Percentiles rank a stretch among this genome's conserved stretches.
Evolutionary conservation across 2,888 invertebrate genomes (phyloP).

Genomic region (Macroteleia sp.): DNA sequence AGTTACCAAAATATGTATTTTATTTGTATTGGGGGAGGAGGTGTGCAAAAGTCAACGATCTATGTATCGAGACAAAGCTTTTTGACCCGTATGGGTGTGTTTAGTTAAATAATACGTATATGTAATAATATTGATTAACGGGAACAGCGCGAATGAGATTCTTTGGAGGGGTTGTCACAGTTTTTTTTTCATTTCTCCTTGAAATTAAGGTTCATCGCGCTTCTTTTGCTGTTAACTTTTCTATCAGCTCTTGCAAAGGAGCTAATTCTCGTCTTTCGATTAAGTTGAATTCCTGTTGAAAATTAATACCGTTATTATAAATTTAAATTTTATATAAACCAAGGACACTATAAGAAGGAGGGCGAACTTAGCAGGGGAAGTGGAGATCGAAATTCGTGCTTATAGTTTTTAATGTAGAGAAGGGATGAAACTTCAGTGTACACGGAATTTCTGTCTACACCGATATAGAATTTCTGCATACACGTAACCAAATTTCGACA

Average conservation of each 20-base stretch:
- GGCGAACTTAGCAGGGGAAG: too few species aligned
- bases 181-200: slow-evolving; percentile 57
- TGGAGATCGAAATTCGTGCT: too few species aligned
- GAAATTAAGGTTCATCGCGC: slow-evolving; percentile 87
- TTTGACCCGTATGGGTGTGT: slow-evolving; percentile 62
- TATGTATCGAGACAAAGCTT: slow-evolving; percentile 63
- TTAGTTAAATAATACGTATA: slow-evolving; percentile 74
- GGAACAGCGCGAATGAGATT: slow-evolving; percentile 77
- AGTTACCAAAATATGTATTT: slow-evolving; percentile 53
- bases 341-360: too few species aligned
- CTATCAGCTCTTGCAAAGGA: slow-evolving; percentile 98
- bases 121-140: slow-evolving; percentile 71
- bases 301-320: too few species aligned
- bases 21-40: slow-evolving; percentile 17
- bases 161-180: slow-evolving; percentile 81
- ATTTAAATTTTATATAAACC: too few species aligned
- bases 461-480: too few species aligned
- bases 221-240: slow-evolving; percentile 96
- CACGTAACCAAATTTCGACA: too few species aligned
- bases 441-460: too few species aligned
- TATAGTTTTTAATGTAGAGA: too few species aligned
- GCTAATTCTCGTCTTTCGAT: slow-evolving; percentile 98
- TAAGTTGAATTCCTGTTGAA: slow-evolving; percentile 94
- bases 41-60: slow-evolving; percentile 51
- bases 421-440: too few species aligned